Base-by-base conservation (phyloP, 2,113 vertebrate genomes). In the Lanius ludovicianus region DNA sequence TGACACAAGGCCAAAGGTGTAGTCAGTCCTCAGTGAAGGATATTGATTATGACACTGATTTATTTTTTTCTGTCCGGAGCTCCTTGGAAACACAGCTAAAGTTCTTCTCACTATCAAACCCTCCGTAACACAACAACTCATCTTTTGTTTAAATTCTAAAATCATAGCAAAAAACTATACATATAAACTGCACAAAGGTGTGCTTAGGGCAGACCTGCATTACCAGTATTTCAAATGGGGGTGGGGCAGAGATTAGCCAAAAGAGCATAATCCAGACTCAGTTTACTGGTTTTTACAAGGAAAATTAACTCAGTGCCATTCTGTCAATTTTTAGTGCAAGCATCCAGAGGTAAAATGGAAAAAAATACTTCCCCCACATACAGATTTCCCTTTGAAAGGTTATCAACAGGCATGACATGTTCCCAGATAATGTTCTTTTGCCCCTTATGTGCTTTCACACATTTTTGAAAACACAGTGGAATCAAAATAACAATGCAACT, bases 401-500 rank as follows among this genome's bases (percentile, higher is more conserved):
- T 87, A 85, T 85, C 90, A 56, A 73, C n/a, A 63, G 47, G 27
- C 94, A 76, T 52, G 17, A 28, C 24, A 27, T 53, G 7, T 80
- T 79, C 57, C 64, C 20, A 70, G 55, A 55, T 39, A 37, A 30
- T 4, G 1, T 55, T 70, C 86, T 88, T 91, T 93, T 28, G 33
- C 13, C 28, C 17, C 37, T 39, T 23, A 27, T 69, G 33, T 88
- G 39, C 16, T 96, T 91, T 91, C 65, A 92, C 57, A 93, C 56
- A 88, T 91, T 95, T 92, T 94, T 93, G 37, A 91, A 96, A 96
- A 86, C 70, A 84, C 30, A 30, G 16, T 68, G 19, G 82, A 62
- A 91, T 78, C 62, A 14, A 24, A 68, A 77, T 90, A 96, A 46
- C 33, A 91, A 25, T 90, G 17, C 39, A 64, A 65, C 31, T 86